Base-by-base conservation (phyloP, 2,113 vertebrate genomes). In the Antigone vipio region DNA sequence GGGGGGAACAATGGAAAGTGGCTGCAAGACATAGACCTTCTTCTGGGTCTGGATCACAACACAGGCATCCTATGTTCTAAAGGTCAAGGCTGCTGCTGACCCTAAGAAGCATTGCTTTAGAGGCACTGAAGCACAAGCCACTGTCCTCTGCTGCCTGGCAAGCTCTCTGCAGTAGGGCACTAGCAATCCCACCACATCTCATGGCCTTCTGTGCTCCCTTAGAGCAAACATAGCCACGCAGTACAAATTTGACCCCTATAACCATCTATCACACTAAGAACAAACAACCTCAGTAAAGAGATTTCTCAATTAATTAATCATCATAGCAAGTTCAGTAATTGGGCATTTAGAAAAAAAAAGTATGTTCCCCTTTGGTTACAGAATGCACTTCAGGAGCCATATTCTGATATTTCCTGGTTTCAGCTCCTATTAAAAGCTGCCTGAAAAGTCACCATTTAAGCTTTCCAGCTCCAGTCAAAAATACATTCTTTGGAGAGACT, bases 401-500 rank as follows among this genome's bases (percentile, higher is more conserved):
- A 58, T 78, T 82, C 49, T 85, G 45, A 58, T 68, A 50, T 68
- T 92, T 93, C 45, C 66, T 58, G 53, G 84, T 92, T 85, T 94
- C 89, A 91, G 56, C 66, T 86, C 60, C 67, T 74, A 23, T 84
- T 93, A 95, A 92, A 91, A 89, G 29, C n/a, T 20, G 52, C 47
- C 52, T 59, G 35, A 78, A 68, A 85, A 89, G 35, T 45, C 32
- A 68, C 66, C 53, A 21, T 42, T 72, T 75, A 64, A 91, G 55
- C 5, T 49, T 91, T 89, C 73, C 73, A 94, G 52, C 8, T 49
- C 11, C 22, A 64, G 58, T 75, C 38, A 89, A 91, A 94, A 92
- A 69, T 66, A 40, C n/a, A 49, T 92, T 72, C 56, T 89, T 93
- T 93, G 80, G 91, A 96, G 74, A 75, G 34, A 60, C 66, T 94